Conservation (phyloP, 2,113 vertebrate species). For the human region GRCh38 chr1:17566501-17567000, state of each 20-base stretch:
- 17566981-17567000: rapidly evolving
- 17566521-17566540: not conserved
- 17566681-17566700: not conserved
- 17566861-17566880: not conserved
- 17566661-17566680: rapidly evolving
- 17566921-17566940: not conserved
- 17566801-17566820: not conserved
- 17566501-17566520: not conserved
- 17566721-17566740: rapidly evolving
- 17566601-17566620: not conserved
- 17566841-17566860: not conserved
- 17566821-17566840: not conserved
- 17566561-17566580: not conserved
- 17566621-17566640: not conserved
- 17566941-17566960: not conserved
- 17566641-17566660: not conserved
- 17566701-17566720: rapidly evolving
- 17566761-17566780: rapidly evolving
- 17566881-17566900: not conserved
- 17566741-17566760: not conserved
- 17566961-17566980: not conserved
- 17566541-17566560: not conserved
- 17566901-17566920: not conserved
- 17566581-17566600: rapidly evolving
- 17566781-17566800: not conserved